Evolutionary conservation across 2,797 vertebrate species (phyloP), one percentile per base, ranked within the genome.

Genomic region (Sebastes diaconus): DNA sequence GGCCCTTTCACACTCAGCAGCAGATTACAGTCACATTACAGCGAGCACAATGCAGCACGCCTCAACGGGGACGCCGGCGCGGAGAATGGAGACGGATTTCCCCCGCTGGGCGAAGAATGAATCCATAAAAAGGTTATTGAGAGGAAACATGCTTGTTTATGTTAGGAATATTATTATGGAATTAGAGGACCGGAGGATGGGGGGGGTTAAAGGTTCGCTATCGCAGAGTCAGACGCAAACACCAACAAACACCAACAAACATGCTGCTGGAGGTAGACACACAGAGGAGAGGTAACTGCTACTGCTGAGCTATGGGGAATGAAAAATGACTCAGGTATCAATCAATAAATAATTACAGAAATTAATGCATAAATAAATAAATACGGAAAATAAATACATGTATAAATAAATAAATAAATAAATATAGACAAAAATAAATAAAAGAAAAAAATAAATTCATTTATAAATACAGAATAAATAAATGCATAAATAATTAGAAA

Each of bases 11-110:
- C 3, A 29, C 66, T 8, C 81, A n/a, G 85, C 86, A 42, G 88
- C 83, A 90, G 91, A 92, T 90, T 92, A 89, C 85, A 89, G 84
- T 77, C 84, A 88, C 89, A 90, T 90, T 89, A 90, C 86, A 80
- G 84, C 2, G 39, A 74, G 61, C 87, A 93, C 87, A 93, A 92
- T 86, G 87, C 80, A 10, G 59, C 66, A 11, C 64, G 6, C 68
- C 81, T 66, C 69, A 80, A 86, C 83, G 4, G 69, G 61, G 64
- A 85, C 46, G 54, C 59, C 65, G 13, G 34, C 2, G 2, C 14
- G 71, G 79, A 91, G 42, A 89, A 90, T 72, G 74, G 79, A 85
- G 75, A 69, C 83, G 25, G 76, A 81, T 88, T 87, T 87, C 86
- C 73, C 73, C 60, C 4, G 84, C 72, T 79, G 80, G 75, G 57